A percentile compares a stretch with the other conserved stretches of the same genome.
Conservation (phyloP, 2,888 invertebrate genomes). For the Parnassius apollo region DNA sequence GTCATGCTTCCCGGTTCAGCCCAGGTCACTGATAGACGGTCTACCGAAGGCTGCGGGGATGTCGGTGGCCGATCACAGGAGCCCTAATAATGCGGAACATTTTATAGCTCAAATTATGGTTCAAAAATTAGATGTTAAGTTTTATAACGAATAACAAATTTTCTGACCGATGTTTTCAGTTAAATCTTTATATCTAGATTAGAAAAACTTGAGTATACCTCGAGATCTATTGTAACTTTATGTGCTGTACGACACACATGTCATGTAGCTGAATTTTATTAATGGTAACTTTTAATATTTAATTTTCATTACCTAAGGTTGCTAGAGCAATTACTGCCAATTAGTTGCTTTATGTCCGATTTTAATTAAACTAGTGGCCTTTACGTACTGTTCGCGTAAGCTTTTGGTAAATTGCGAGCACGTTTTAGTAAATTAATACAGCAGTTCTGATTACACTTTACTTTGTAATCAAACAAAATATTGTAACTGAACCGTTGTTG, state of each 20-base stretch:
- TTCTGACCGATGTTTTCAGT: too few species aligned
- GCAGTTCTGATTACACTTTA: neutral
- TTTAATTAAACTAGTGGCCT: slow-evolving; percentile 47
- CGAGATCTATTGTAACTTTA: too few species aligned
- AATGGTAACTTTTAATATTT: slow-evolving; percentile 33
- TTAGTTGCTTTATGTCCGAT: slow-evolving; percentile 45
- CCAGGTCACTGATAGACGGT: slow-evolving; percentile 87
- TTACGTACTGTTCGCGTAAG: slow-evolving; percentile 2
- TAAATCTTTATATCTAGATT: too few species aligned
- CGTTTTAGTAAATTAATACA: slow-evolving; percentile 3
- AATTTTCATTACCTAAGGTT: slow-evolving; percentile 48
- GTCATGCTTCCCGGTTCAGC: slow-evolving; percentile 80
- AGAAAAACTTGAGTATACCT: too few species aligned
- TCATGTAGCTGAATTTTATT: neutral
- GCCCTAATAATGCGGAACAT: slow-evolving; percentile 40
- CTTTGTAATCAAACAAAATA: neutral
- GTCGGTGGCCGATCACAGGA: slow-evolving; percentile 78
- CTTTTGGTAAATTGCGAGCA: neutral
- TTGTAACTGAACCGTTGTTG: neutral
- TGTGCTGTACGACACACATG: neutral
- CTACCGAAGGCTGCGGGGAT: slow-evolving; percentile 86
- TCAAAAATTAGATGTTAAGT: too few species aligned
- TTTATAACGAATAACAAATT: too few species aligned
- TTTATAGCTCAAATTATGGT: too few species aligned
- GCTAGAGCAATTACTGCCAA: slow-evolving; percentile 48